phyloP scores from a whole-genome alignment of 1,140 invertebrate species.

The Lysiphlebus fabarum region DNA sequence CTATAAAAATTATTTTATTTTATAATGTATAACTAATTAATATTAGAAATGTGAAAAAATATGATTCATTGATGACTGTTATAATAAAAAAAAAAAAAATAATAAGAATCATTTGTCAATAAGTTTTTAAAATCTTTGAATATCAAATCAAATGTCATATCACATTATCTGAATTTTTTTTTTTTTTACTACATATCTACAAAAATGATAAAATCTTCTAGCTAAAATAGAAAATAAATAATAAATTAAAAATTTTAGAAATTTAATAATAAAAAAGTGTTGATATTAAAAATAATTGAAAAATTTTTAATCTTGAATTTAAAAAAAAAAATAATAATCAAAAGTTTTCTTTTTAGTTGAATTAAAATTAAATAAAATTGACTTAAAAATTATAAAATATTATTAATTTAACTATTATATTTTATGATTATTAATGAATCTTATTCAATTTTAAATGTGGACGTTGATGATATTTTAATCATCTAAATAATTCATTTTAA shows the following conservation, averaged over 20 bases:
- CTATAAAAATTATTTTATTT: conserved; percentile 24
- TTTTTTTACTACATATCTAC: conserved; percentile 14
- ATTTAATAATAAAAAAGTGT: no score
- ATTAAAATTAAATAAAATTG: no score
- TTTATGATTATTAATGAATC: not conserved
- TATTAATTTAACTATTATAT: not conserved
- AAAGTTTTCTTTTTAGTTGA: no score
- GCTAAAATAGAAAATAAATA: conserved; percentile 19
- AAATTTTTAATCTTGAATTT: no score
- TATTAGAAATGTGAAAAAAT: not conserved
- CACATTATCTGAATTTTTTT: no score
- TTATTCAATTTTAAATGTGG: conserved; percentile 26
- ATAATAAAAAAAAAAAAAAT: conserved; percentile 1
- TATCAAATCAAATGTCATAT: no score
- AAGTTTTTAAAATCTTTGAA: no score
- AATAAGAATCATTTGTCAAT: not conserved
- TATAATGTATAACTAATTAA: conserved; percentile 24
- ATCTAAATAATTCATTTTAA: not conserved
- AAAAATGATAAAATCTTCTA: not conserved
- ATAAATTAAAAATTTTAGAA: conserved; percentile 13
- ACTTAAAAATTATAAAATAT: no score
- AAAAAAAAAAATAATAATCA: no score
- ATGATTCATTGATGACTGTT: conserved; percentile 2
- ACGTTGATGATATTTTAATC: not conserved
- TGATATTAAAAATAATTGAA: no score